Evolutionary conservation across 2,888 invertebrate genomes (phyloP).

Genomic region (Ornithoptera priamus): DNA sequence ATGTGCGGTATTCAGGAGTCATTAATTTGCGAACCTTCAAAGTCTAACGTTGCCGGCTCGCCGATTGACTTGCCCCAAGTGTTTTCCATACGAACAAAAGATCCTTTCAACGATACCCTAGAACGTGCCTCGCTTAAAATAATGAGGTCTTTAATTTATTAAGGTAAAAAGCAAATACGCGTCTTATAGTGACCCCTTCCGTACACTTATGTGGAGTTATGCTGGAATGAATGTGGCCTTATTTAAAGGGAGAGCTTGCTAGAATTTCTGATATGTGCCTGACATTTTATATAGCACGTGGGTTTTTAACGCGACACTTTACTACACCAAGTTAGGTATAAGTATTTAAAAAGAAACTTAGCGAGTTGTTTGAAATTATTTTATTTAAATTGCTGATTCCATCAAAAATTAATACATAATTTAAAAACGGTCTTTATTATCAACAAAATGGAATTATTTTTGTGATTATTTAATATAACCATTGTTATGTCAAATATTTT

Average conservation of each 20-base stretch:
- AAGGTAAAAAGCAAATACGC: slow-evolving; percentile 48
- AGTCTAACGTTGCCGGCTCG: slow-evolving; percentile 54
- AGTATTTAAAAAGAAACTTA: too few relatives aligned
- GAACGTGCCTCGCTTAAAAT: slow-evolving; percentile 68
- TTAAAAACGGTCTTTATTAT: too few relatives aligned
- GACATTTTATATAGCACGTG: slow-evolving; percentile 19
- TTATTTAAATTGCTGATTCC: too few relatives aligned
- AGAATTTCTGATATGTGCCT: slow-evolving; percentile 24
- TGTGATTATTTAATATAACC: too few relatives aligned
- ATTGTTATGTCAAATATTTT: too few relatives aligned
- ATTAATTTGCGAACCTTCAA: slow-evolving; percentile 72
- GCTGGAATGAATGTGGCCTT: slow-evolving; percentile 18
- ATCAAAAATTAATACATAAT: too few relatives aligned
- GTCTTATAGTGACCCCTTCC: slow-evolving; percentile 40
- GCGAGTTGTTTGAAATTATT: too few relatives aligned
- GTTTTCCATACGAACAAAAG: slow-evolving; percentile 72
- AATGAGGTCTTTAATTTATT: slow-evolving; percentile 71
- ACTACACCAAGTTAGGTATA: too few relatives aligned
- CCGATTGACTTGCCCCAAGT: slow-evolving; percentile 74
- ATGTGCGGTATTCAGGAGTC: slow-evolving; percentile 52
- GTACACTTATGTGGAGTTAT: slow-evolving; percentile 24
- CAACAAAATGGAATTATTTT: too few relatives aligned
- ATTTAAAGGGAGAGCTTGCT: slow-evolving; percentile 13
- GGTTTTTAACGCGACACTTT: slow-evolving; percentile 9
- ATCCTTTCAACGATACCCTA: slow-evolving; percentile 62